Evolutionary conservation across 2,113 vertebrate species (phyloP), one percentile per base, ranked within the genome.

Genomic region (Cebus imitator): DNA sequence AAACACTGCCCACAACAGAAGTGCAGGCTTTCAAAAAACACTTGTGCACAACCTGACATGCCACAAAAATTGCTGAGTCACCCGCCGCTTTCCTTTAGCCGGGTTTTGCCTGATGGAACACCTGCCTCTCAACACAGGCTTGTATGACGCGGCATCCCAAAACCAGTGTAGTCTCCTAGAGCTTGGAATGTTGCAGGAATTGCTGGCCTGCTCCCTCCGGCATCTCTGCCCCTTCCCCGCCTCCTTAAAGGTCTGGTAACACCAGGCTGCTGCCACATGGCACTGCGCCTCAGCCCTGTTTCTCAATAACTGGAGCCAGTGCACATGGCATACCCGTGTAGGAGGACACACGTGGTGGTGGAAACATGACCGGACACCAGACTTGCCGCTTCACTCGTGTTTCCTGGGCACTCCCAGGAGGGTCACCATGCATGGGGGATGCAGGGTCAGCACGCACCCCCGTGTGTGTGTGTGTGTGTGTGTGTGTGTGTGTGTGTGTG

Each of bases 401-500:
- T 72, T 93, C 14, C 37, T 37, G 52, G 52, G 4, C 43, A 3
- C 52, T 17, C 13, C 18, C 32, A 85, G 79, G 43, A 52, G 35
- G 72, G n/a, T 18, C 27, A 20, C 68, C 10, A 3, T 27, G 11
- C 35, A 11, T 4, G 17, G 5, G 3, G 58, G n/a, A 11, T 52
- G 27, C 8, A 37, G 50, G 2, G 55, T 6, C n/a, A 7, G 27
- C 13, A n/a, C 18, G 8, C 6, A 16, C 3, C 21, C 37, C 32
- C n/a, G 0, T 3, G 3, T 3, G 0, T 0, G 37, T 40, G 37
- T 40, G 11, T 18, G 13, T 73, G 12, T 52, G 48, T 48, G 6
- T 3, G 0, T 0, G 2, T 1, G 0, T 18, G 10, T 3, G 11
- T 18, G 13, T 73, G 12, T 52, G 48, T 50, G 0, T 3, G 3